Percentiles rank a stretch among this genome's conserved stretches.
Conservation (phyloP, 2,888 invertebrate genomes). For the Monopis laevigella region DNA sequence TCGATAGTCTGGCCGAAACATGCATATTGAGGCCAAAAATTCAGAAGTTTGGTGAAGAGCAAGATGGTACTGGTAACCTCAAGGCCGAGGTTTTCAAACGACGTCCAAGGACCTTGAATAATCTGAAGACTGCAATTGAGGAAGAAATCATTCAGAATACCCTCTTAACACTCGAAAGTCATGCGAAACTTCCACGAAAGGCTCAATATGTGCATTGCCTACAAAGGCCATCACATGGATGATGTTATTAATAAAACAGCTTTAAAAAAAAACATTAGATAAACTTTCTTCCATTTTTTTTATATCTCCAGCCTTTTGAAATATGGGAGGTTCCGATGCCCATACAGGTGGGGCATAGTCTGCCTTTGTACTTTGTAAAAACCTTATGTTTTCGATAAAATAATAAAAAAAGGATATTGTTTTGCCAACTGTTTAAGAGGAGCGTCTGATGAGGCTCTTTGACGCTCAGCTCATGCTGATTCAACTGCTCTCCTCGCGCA, state of each 20-base stretch:
- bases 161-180: background rate
- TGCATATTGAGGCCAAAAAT: slow-evolving; percentile 2
- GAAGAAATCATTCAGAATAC: background rate
- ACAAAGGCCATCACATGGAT: background rate
- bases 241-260: background rate
- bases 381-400: too few relatives aligned
- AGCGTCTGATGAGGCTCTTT: too few relatives aligned
- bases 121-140: slow-evolving; percentile 1
- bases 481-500: too few relatives aligned
- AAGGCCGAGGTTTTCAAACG: slow-evolving; percentile 3
- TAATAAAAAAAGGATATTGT: too few relatives aligned
- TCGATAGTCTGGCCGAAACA: too few relatives aligned
- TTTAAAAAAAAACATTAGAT: background rate
- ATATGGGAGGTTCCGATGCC: slow-evolving; percentile 3
- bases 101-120: background rate
- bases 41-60: background rate
- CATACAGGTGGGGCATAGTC: too few relatives aligned
- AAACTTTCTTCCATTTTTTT: background rate
- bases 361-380: too few relatives aligned
- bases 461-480: too few relatives aligned
- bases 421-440: too few relatives aligned
- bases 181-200: slow-evolving; percentile 5
- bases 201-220: background rate
- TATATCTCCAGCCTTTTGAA: slow-evolving; percentile 1
- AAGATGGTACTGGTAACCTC: slow-evolving; percentile 3